A percentile compares a stretch with the other conserved stretches of the same genome.
Conservation (phyloP, 2,797 vertebrate genomes). For the Cuniculus paca region DNA sequence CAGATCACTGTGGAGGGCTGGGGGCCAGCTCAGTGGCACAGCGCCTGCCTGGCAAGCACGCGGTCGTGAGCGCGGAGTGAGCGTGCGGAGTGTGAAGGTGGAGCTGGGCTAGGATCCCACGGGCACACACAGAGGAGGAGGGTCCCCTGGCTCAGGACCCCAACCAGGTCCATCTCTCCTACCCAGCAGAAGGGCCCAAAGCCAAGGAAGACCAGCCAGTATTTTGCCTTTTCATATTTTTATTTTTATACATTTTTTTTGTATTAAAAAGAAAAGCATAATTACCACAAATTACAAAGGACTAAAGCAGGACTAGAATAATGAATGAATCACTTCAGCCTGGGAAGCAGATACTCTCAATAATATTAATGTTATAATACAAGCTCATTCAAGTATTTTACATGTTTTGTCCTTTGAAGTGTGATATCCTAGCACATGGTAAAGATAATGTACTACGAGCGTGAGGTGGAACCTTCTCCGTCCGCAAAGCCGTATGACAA, state of each 20-base stretch:
- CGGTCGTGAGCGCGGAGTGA: no score
- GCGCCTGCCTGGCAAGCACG: no score
- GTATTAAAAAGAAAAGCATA: slow-evolving; percentile 99
- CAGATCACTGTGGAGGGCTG: background rate
- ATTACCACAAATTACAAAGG: slow-evolving; percentile 99
- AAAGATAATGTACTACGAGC: slow-evolving; percentile 94
- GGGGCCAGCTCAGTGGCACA: no score
- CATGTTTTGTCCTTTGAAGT: slow-evolving; percentile 95
- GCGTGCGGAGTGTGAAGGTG: no score
- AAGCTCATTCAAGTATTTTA: slow-evolving; percentile 99
- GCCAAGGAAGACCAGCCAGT: slow-evolving; percentile 58
- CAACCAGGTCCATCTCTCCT: background rate
- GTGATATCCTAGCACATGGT: slow-evolving; percentile 94
- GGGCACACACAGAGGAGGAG: fast-evolving
- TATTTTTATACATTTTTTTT: slow-evolving; percentile 99
- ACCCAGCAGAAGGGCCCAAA: background rate
- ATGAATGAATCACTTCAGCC: slow-evolving; percentile 99
- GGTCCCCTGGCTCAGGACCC: background rate
- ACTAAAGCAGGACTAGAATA: slow-evolving; percentile 97
- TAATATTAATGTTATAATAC: slow-evolving; percentile 99
- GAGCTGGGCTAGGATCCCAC: fast-evolving
- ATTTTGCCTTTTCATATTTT: slow-evolving; percentile 92
- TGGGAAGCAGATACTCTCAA: slow-evolving; percentile 99
- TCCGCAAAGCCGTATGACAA: slow-evolving; percentile 89
- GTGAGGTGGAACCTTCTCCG: slow-evolving; percentile 93